phyloP scores from a whole-genome alignment of 2,113 vertebrate species.

The Fukomys damarensis region DNA sequence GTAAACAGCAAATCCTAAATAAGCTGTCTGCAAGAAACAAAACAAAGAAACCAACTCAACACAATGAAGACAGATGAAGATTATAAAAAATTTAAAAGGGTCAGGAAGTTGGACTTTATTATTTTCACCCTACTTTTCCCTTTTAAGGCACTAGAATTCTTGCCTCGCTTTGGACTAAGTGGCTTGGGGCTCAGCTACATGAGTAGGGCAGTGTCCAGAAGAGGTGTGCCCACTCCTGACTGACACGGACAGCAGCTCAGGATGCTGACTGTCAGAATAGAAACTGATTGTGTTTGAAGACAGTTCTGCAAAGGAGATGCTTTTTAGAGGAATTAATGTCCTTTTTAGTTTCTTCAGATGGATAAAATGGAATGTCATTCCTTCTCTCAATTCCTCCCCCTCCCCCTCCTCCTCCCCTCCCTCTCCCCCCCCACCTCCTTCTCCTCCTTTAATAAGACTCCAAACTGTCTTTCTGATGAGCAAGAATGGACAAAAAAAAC shows the following conservation, averaged over 20 bases:
- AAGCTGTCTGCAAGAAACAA: not conserved
- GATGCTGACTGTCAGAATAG: not conserved
- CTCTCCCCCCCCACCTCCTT: too few species aligned
- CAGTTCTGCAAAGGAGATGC: not conserved
- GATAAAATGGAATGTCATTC: not conserved
- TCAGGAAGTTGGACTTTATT: slow-evolving; percentile 1
- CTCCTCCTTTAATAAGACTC: slow-evolving; percentile 20
- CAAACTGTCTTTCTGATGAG: slow-evolving; percentile 31
- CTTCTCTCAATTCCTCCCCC: not conserved
- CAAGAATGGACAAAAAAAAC: slow-evolving; percentile 36
- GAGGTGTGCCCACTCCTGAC: not conserved
- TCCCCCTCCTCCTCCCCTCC: too few species aligned
- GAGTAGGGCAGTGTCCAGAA: not conserved
- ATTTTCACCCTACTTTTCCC: slow-evolving; percentile 2
- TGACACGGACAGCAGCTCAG: not conserved
- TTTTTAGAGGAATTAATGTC: slow-evolving; percentile 9
- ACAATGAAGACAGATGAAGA: not conserved
- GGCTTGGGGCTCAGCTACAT: not conserved
- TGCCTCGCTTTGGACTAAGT: not conserved
- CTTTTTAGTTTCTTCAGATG: slow-evolving; percentile 23
- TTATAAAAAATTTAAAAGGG: not conserved
- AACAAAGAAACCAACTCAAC: slow-evolving; percentile 24
- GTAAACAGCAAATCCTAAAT: not conserved
- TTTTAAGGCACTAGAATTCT: slow-evolving; percentile 32
- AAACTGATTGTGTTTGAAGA: not conserved